phyloP scores from a whole-genome alignment of 2,113 vertebrate species.

The Turdus rufiventris region DNA sequence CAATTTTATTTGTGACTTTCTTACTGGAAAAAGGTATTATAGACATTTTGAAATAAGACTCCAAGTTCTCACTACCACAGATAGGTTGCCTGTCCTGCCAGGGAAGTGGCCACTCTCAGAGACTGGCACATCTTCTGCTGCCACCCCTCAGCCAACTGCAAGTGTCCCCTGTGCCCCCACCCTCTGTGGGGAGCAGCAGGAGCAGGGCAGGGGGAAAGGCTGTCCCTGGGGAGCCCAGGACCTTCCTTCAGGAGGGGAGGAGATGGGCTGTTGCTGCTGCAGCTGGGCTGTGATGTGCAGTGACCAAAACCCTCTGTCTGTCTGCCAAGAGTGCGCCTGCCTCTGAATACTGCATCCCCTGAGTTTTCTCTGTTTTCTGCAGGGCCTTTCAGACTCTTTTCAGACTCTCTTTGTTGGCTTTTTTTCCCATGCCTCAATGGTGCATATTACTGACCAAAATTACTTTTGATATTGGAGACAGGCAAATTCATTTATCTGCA shows the following conservation, averaged over 20 bases:
- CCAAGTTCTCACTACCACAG: not conserved
- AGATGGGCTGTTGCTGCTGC: not conserved
- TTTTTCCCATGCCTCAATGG: not conserved
- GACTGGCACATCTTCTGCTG: accelerated
- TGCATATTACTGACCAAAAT: not conserved
- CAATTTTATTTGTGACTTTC: not conserved
- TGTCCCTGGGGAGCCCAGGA: not conserved
- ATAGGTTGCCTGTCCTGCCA: not conserved
- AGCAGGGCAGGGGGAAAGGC: not conserved
- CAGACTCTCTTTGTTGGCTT: not conserved
- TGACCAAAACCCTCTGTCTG: not conserved
- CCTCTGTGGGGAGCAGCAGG: not conserved
- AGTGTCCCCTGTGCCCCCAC: not conserved
- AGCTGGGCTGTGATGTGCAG: not conserved
- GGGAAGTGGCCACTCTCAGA: not conserved
- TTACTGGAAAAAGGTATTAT: not conserved
- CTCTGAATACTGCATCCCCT: not conserved
- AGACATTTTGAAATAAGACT: not conserved
- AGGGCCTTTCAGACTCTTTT: not conserved
- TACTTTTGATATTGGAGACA: not conserved
- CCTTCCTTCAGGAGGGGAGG: not conserved
- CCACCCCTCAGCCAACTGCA: accelerated
- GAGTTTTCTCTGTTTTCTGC: not conserved
- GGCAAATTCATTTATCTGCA: not conserved
- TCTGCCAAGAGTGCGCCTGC: not conserved